A percentile compares a stretch with the other conserved stretches of the same genome.
These are phyloP conservation scores for Globicephala melas DNA, from an alignment of 2,113 vertebrate genomes.

Conservation along the genomic window DNA sequence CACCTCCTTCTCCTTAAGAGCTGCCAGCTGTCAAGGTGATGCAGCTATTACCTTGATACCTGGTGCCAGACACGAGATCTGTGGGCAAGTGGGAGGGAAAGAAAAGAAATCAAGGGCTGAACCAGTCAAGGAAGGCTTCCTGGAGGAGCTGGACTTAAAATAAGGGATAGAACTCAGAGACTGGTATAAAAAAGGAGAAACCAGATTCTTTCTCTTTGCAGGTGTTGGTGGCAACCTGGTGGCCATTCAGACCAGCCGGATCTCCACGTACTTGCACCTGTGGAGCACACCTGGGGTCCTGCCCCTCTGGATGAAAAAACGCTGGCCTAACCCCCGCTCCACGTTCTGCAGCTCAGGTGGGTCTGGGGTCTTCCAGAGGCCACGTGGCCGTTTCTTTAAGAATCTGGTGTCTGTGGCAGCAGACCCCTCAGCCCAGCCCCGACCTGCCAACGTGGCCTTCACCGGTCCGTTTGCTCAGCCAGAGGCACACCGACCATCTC, in stretches of 20 bases:
- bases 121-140: not conserved
- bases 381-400: not conserved
- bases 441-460: too few species aligned
- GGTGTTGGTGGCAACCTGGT: constrained; percentile 97
- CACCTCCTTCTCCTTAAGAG: not conserved
- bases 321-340: constrained; percentile 92
- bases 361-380: not conserved
- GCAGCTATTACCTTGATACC: not conserved
- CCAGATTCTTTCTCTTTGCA: constrained; percentile 37
- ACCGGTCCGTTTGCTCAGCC: too few species aligned
- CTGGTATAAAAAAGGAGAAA: not conserved
- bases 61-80: not conserved
- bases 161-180: not conserved
- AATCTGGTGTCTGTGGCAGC: too few species aligned
- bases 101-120: not conserved
- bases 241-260: constrained; percentile 96
- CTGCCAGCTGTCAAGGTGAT: not conserved
- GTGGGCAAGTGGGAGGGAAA: not conserved
- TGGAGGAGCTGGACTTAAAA: not conserved
- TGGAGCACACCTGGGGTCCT: constrained; percentile 93
- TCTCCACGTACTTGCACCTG: constrained; percentile 95
- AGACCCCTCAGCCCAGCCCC: too few species aligned
- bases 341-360: constrained; percentile 94
- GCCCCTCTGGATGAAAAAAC: constrained; percentile 91
- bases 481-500: too few species aligned